Base-by-base conservation (phyloP, 2,888 invertebrate genomes). In the Leptopilina drosophilae region DNA sequence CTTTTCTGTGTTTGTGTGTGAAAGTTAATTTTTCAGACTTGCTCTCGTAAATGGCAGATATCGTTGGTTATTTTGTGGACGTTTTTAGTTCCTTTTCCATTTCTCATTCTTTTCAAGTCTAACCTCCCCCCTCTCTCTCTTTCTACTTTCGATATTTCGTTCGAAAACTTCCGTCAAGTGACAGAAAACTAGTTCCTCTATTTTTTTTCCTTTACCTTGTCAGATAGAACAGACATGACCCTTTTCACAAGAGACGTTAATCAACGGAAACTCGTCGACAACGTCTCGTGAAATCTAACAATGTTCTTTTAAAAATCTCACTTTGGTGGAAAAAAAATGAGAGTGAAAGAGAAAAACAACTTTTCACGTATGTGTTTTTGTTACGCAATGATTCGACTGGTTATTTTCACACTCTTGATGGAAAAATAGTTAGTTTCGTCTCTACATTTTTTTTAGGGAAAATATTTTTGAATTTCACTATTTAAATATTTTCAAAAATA, bases 261-360 rank as follows among this genome's bases (percentile, higher is more conserved):
- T 69, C 69, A 69, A 69, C 69, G 69, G 69, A 69, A 69, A 69
- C 69, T 69, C n/a, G 69, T 69, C n/a, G 69, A 69, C 69, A 26
- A 69, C 26, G 53, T 26, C 20, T 14, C 53, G 66, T 15, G 26
- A 42, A 69, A 69, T 53, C 49, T 42, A 67, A 67, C 67, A 67
- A 67, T 65, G 40, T 62, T 62, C 49, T 11, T 67, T 46, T 67
- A 26, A 67, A 67, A 67, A 49, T 67, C 46, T 7, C 15, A 62
- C 62, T 62, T 62, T 6, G 33, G 33, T 33, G 33, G 33, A 33
- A 33, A 33, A 33, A 33, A 33, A 5, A 33, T 4, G 33, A 33
- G 33, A 33, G 33, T 2, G 33, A 33, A 3, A 33, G 33, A 33
- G 33, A 33, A 33, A 33, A 33, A 33, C 33, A 33, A 33, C 33